These are phyloP conservation scores for Cephalopterus ornatus DNA, from an alignment of 2,113 vertebrate species.

Conservation along the genomic window DNA sequence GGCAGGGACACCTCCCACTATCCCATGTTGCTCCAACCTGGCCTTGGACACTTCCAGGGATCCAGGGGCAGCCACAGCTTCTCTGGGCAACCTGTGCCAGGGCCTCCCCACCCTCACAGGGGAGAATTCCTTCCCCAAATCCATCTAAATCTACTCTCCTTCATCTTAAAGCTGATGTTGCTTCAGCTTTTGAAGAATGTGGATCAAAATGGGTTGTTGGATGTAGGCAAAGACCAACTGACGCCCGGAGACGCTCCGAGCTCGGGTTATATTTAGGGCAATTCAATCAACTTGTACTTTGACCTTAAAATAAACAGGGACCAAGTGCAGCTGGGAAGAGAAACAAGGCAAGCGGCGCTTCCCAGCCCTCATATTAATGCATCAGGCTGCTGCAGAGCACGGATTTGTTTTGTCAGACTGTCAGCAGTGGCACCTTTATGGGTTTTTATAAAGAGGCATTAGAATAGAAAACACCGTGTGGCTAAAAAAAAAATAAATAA, in stretches of 20 bases:
- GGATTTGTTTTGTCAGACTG: not conserved
- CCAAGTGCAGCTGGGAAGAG: not conserved
- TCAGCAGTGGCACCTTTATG: slow-evolving; percentile 12
- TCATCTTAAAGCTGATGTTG: not conserved
- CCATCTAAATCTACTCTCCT: fast-evolving
- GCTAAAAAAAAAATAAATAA: not conserved
- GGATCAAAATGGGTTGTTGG: fast-evolving
- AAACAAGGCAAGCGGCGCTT: not conserved
- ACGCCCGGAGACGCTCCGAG: fast-evolving
- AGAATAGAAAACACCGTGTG: not conserved
- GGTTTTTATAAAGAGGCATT: not conserved
- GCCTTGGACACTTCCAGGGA: not conserved
- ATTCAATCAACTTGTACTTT: not conserved
- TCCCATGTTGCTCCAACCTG: not conserved
- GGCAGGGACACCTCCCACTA: fast-evolving
- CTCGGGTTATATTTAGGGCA: not conserved
- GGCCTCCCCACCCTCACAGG: not conserved
- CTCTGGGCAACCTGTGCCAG: not conserved
- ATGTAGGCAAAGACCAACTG: not conserved
- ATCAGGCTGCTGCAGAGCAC: not conserved
- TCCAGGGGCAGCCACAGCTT: not conserved
- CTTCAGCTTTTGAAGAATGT: not conserved
- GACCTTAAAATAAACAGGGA: not conserved
- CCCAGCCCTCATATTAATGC: not conserved
- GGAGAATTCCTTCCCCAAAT: fast-evolving